Evolutionary conservation across 1,140 invertebrate genomes (phyloP).

Genomic region (Gryllus bimaculatus): DNA sequence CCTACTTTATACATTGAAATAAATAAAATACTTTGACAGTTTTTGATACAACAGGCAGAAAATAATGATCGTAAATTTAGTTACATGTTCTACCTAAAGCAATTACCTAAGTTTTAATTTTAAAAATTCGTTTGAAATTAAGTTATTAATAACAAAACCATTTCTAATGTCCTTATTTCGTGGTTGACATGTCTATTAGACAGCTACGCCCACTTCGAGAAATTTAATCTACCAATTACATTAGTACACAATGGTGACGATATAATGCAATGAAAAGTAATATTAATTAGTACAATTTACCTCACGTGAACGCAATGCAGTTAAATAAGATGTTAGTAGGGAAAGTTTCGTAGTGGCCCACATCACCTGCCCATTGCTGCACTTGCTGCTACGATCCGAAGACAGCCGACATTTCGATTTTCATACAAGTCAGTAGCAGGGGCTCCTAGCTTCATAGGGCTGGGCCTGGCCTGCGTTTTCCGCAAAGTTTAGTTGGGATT

Average conservation of each 20-base stretch:
- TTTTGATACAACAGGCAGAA: no score
- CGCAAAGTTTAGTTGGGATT: no score
- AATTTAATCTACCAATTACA: no score
- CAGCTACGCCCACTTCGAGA: neutral
- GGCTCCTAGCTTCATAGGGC: no score
- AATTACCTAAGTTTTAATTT: no score
- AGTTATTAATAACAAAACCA: neutral
- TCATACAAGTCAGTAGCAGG: neutral
- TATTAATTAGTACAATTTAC: neutral
- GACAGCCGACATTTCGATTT: conserved; percentile 12
- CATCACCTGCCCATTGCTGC: conserved; percentile 13
- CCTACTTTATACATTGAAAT: neutral
- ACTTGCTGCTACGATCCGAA: neutral
- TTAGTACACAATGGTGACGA: no score
- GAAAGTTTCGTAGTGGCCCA: neutral
- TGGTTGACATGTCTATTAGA: no score
- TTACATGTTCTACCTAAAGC: no score
- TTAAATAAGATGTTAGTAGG: neutral
- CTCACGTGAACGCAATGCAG: neutral
- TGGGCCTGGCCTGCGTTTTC: no score
- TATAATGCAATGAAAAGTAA: neutral
- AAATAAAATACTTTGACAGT: neutral
- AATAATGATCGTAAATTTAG: no score
- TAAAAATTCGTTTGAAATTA: neutral
- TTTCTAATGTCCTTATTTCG: neutral